Percentiles rank a stretch among this genome's conserved stretches.
phyloP scores from a whole-genome alignment of 2,888 invertebrate genomes.

The Ornithoptera alexandrae region DNA sequence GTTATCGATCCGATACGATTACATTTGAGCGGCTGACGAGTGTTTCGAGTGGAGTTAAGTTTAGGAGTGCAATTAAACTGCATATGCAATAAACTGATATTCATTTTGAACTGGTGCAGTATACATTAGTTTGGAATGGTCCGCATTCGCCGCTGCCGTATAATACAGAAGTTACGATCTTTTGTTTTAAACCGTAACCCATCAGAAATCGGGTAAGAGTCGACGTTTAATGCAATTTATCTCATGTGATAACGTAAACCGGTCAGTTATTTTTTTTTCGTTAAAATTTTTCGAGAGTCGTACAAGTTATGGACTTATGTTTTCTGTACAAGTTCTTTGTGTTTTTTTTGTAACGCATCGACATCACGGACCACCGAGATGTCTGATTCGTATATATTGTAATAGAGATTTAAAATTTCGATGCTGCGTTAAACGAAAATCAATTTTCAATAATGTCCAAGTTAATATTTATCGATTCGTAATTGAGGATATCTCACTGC shows the following conservation, averaged over 20 bases:
- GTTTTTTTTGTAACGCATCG: background rate
- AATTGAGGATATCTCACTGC: too few relatives aligned
- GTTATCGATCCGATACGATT: slow-evolving; percentile 12
- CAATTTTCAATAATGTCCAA: too few relatives aligned
- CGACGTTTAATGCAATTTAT: slow-evolving; percentile 18
- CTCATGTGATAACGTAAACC: slow-evolving; percentile 14
- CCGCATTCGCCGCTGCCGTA: slow-evolving; percentile 15
- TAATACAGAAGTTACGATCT: slow-evolving; percentile 11
- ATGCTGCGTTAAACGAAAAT: too few relatives aligned
- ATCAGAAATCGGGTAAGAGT: slow-evolving; percentile 8
- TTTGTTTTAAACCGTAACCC: slow-evolving; percentile 10
- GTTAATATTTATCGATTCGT: too few relatives aligned
- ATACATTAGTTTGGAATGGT: slow-evolving; percentile 6
- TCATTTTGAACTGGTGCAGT: slow-evolving; percentile 3
- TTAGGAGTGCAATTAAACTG: slow-evolving; percentile 12
- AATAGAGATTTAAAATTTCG: too few relatives aligned
- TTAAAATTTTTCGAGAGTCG: background rate
- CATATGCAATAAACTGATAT: slow-evolving; percentile 17
- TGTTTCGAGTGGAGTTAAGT: slow-evolving; percentile 1
- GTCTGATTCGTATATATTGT: too few relatives aligned
- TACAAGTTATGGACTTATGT: slow-evolving; percentile 2
- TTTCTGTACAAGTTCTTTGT: background rate
- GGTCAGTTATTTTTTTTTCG: background rate
- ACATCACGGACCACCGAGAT: background rate
- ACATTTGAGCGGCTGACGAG: slow-evolving; percentile 10